These are phyloP conservation scores for Panulirus ornatus DNA, from an alignment of 1,140 invertebrate genomes.

Conservation along the genomic window DNA sequence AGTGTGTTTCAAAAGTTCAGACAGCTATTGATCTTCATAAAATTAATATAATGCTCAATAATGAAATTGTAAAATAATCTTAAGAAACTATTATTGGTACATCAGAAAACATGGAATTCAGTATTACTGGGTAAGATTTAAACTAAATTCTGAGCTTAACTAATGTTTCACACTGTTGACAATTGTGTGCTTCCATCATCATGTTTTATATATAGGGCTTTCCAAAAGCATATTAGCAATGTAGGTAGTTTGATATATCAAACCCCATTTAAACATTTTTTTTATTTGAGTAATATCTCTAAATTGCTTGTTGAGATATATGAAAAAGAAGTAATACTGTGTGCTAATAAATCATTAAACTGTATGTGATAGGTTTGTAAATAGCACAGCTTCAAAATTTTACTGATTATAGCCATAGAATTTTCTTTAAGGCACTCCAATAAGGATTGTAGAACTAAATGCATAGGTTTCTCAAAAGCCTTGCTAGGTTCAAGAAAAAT, in stretches of 20 bases:
- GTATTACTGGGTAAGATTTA: too few species aligned
- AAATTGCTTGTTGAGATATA: neutral
- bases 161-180: neutral
- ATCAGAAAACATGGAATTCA: too few species aligned
- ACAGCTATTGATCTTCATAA: too few species aligned
- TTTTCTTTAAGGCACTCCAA: too few species aligned
- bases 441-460: too few species aligned
- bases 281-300: neutral
- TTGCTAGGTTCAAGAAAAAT: too few species aligned
- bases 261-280: neutral
- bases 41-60: too few species aligned
- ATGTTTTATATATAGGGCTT: neutral
- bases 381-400: neutral
- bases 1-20: neutral
- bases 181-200: constrained; percentile 17
- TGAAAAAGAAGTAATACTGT: neutral
- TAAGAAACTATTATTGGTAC: too few species aligned
- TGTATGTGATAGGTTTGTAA: neutral
- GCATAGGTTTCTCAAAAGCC: too few species aligned
- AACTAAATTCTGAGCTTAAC: neutral
- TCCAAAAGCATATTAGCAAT: neutral
- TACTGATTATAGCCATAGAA: too few species aligned
- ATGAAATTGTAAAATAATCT: too few species aligned
- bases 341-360: neutral
- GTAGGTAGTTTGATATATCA: neutral